Evolutionary conservation across 2,113 vertebrate genomes (phyloP).

Genomic region (Sorex fumeus): DNA sequence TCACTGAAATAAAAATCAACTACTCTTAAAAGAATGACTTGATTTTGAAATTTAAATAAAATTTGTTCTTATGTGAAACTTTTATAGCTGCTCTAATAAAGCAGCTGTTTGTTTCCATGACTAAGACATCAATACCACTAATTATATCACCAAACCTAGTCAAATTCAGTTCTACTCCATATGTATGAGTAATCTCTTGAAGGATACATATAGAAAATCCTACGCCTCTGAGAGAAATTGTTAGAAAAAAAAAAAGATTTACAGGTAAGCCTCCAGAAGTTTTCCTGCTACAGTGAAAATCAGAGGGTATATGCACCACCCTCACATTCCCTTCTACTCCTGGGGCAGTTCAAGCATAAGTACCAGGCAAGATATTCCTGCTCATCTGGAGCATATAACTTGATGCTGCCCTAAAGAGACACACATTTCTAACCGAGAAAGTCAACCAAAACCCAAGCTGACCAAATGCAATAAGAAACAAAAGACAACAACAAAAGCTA

Average conservation of each 20-base stretch:
- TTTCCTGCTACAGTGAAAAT: neutral
- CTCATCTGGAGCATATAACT: neutral
- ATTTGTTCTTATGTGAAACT: neutral
- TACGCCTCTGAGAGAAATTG: neutral
- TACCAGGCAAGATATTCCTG: fast-evolving
- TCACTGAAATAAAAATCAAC: neutral
- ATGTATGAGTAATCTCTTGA: neutral
- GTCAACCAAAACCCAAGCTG: neutral
- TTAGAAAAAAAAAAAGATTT: neutral
- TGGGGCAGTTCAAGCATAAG: neutral
- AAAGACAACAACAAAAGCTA: too few species aligned
- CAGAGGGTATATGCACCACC: fast-evolving
- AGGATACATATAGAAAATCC: neutral
- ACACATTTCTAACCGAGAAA: neutral
- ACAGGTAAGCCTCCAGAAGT: neutral
- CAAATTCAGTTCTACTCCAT: neutral
- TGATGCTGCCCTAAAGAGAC: neutral
- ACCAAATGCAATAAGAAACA: neutral
- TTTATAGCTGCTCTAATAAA: neutral
- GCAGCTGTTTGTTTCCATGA: neutral
- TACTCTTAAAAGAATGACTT: constrained; percentile 29
- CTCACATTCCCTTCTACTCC: neutral
- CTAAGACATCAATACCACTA: neutral
- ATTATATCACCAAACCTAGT: neutral
- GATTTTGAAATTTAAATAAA: constrained; percentile 20